phyloP scores from a whole-genome alignment of 2,113 vertebrate species.

The Platycercus adscitus region DNA sequence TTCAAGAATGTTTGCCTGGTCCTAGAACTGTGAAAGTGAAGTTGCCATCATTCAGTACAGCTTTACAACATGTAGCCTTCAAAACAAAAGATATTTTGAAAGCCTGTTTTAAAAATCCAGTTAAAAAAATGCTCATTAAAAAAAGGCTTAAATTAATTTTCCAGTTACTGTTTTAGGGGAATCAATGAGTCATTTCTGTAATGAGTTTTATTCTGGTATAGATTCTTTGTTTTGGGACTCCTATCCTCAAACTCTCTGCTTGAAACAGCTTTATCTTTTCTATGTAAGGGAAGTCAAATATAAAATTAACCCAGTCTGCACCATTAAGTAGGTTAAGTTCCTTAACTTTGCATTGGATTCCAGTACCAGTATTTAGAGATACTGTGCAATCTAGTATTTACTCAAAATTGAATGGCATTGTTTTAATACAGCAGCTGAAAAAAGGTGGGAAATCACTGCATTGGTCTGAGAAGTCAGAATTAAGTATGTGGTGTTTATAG shows the following conservation, averaged over 20 bases:
- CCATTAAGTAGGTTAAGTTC: neutral
- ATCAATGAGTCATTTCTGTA: neutral
- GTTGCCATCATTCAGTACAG: neutral
- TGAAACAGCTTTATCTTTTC: neutral
- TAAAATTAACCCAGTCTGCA: neutral
- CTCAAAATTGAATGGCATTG: neutral
- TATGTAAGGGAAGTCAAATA: neutral
- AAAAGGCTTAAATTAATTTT: neutral
- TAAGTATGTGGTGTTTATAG: neutral
- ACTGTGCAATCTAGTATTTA: neutral
- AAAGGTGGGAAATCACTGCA: neutral
- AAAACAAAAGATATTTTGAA: neutral
- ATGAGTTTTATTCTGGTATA: neutral
- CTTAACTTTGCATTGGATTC: neutral
- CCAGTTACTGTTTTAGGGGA: neutral
- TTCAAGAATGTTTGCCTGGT: neutral
- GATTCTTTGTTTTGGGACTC: neutral
- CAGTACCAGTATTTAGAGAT: neutral
- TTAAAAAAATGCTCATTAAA: neutral
- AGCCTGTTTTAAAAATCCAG: neutral
- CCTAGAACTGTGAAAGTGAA: neutral
- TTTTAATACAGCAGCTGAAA: neutral
- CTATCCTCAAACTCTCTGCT: neutral
- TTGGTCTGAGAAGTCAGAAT: neutral
- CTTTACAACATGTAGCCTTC: neutral